Evolutionary conservation across 2,888 invertebrate species (phyloP), one percentile per base, ranked within the genome.

Genomic region (Trachelus iudaicus): DNA sequence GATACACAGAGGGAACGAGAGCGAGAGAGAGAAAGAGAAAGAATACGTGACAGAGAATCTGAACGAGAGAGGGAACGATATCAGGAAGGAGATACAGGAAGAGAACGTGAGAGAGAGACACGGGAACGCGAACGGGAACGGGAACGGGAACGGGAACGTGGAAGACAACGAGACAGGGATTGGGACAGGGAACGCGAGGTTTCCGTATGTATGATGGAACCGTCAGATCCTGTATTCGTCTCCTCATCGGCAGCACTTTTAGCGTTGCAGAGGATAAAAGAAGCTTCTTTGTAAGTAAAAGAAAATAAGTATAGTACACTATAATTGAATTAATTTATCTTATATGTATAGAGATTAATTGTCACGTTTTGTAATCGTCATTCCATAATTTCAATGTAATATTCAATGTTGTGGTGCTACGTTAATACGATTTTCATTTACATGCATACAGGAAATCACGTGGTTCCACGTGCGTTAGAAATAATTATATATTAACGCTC

Each of bases 241-340:
- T 91, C 91, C 56, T 90, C 93, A 73, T 92, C 93, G 37, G 93
- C 93, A 73, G 92, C 93, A 31, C 89, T 93, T 73, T 89, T 93
- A 79, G 92, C 93, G 23, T 85, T 93, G 76, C 93, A 93, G 84
- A 92, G 93, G 92, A 92, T 93, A 90, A 93, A 93, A 87, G 93
- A 93, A 87, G 92, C 93, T 73, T 92, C 93, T 77, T 82, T 93
- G 93, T 93, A 88, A 92, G 93, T 92, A 85, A 77, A 56, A 56
- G 6, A 56, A 23, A 56, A 56, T 56, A 9, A 9, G 9, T 56
- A 23, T 9, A 9, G 23, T 9, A 56, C n/a, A n/a, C n/a, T 23
- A 23, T 23, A 9, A 23, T 23, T 9, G 6, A 56, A 56, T 56
- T 23, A 56, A 23, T 23, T 56, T 9, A 23, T 56, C 15, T 23